A percentile compares a stretch with the other conserved stretches of the same genome.
Evolutionary conservation across 2,113 vertebrate species (phyloP).

Genomic region (Otis tarda): DNA sequence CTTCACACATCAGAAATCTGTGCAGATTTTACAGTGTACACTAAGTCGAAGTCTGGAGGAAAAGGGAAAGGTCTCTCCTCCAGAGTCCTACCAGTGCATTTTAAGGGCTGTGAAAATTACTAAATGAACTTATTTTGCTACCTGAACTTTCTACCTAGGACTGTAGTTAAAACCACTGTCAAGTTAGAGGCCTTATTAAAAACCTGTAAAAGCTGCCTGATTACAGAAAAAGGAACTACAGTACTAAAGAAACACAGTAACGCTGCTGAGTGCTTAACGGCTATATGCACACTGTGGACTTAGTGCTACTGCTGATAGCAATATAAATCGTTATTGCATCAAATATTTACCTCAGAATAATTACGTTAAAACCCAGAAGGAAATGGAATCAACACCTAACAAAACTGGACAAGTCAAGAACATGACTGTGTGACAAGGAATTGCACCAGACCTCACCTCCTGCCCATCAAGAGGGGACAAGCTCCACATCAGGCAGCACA

Average conservation of each 20-base stretch:
- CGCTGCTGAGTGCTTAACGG: background rate
- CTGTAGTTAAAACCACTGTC: conserved; percentile 29
- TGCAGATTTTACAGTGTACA: conserved; percentile 53
- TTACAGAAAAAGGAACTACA: conserved; percentile 71
- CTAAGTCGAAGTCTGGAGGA: background rate
- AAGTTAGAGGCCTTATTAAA: conserved; percentile 54
- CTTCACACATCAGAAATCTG: conserved; percentile 67
- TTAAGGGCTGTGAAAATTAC: conserved; percentile 49
- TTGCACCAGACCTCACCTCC: background rate
- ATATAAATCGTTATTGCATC: background rate
- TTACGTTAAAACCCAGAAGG: conserved; percentile 3
- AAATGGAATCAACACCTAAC: background rate
- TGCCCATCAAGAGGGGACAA: background rate
- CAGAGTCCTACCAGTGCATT: conserved; percentile 37
- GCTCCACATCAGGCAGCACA: background rate
- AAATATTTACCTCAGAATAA: conserved; percentile 44
- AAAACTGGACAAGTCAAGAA: background rate
- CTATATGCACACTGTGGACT: background rate
- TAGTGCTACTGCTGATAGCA: background rate
- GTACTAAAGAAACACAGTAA: background rate
- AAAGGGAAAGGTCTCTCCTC: conserved; percentile 2
- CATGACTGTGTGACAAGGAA: background rate
- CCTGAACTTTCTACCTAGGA: background rate
- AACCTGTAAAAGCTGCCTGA: conserved; percentile 76
- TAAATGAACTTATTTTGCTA: conserved; percentile 27